A percentile compares a stretch with the other conserved stretches of the same genome.
phyloP scores from a whole-genome alignment of 1,140 invertebrate genomes.

The Marisa cornuarietis region DNA sequence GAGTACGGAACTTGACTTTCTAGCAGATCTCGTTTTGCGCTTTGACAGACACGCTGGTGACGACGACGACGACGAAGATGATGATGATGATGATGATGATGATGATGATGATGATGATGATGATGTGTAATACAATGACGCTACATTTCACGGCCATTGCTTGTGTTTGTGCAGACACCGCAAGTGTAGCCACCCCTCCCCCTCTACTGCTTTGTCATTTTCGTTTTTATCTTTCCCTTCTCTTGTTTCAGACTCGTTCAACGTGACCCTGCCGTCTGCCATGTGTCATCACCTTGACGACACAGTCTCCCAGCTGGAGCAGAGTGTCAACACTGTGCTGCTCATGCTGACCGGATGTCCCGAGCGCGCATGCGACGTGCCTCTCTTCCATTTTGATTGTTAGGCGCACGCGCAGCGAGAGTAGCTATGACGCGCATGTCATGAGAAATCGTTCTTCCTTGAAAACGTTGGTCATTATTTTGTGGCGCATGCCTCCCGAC shows the following conservation, averaged over 20 bases:
- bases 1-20: background rate
- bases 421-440: background rate
- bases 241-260: constrained; percentile 9
- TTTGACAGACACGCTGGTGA: no score
- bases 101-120: background rate
- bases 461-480: no score
- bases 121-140: background rate
- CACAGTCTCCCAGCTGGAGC: background rate
- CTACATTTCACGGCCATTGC: background rate
- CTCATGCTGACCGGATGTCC: constrained; percentile 18
- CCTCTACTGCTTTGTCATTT: background rate
- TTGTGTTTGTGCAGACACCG: no score
- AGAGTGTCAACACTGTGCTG: constrained; percentile 6
- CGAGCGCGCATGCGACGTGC: constrained; percentile 7
- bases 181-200: background rate
- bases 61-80: no score
- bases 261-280: constrained; percentile 2
- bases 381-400: constrained; percentile 5
- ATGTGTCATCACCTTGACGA: background rate
- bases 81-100: background rate
- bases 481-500: no score
- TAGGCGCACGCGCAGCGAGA: background rate
- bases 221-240: background rate
- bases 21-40: background rate
- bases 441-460: background rate